phyloP scores from a whole-genome alignment of 1,140 invertebrate genomes.

The Schmidtea mediterranea region DNA sequence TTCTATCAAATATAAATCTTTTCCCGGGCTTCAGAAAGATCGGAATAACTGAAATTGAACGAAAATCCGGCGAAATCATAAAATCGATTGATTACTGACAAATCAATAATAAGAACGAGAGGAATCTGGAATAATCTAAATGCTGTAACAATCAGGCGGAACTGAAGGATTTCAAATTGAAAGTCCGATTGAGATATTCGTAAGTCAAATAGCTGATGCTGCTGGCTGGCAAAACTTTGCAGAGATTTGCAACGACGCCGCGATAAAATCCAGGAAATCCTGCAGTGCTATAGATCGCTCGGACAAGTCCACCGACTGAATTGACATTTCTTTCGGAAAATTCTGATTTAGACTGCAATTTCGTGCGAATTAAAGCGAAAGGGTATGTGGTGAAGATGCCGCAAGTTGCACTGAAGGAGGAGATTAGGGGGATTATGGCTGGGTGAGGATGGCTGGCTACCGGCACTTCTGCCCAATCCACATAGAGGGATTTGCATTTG shows the following conservation, averaged over 20 bases:
- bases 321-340: no score
- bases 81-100: no score
- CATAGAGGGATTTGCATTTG: constrained; percentile 4
- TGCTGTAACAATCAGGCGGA: no score
- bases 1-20: no score
- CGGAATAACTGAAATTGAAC: no score
- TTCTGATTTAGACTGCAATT: constrained; percentile 48
- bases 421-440: constrained; percentile 56
- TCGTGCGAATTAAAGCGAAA: constrained; percentile 67
- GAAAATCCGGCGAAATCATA: no score
- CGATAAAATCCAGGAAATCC: constrained; percentile 68
- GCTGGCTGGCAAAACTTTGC: constrained; percentile 60
- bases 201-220: constrained; percentile 91
- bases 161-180: no score
- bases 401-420: constrained; percentile 63
- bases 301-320: constrained; percentile 36
- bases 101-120: no score
- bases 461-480: not conserved
- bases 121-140: no score
- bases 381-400: constrained; percentile 92
- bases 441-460: constrained; percentile 32
- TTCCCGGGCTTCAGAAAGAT: no score
- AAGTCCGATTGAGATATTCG: constrained; percentile 34
- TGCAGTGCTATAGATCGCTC: constrained; percentile 55
- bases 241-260: constrained; percentile 83